Evolutionary conservation across 2,797 vertebrate species (phyloP), one percentile per base, ranked within the genome.

Genomic region (Falco concolor): DNA sequence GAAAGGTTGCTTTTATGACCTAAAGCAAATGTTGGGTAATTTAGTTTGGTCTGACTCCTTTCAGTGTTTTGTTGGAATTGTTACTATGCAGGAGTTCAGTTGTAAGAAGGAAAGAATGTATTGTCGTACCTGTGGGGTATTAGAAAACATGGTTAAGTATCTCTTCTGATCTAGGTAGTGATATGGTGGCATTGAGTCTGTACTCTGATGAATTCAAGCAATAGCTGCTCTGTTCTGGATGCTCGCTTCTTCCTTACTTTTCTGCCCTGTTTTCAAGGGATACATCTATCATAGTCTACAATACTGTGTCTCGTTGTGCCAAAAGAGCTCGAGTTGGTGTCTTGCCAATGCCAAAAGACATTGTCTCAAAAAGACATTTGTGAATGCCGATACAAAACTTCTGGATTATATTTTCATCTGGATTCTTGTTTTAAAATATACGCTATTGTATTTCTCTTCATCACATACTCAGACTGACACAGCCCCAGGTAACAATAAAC

Each of bases 381-480:
- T 90, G 95, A 87, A 76, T 34, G n/a, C 18, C 68, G 78, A 89
- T 85, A 70, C 44, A 12, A 92, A 89, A 82, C n/a, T 65, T 87
- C 67, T 81, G 69, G 40, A 54, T 36, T 89, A 2, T 25, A 64
- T 84, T 78, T 83, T 52, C 61, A 42, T 83, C 42, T 73, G 19
- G 30, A 87, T 75, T 83, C 20, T 79, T 84, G 40, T 84, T 94
- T 91, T 89, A 36, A 84, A 86, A 53, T 23, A 44, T 65, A 61
- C 34, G 8, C 45, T 83, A 78, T 88, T 94, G 78, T 93, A 20
- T 87, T 97, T 91, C 44, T 44, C 68, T 87, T 89, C 87, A 24
- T 84, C 65, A 36, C 78, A 25, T 47, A 28, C n/a, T 60, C 59
- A 80, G 5, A 45, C 27, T 42, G 79, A 52, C 44, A 49, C 32